phyloP scores from a whole-genome alignment of 2,888 invertebrate genomes.

The Euzophera pinguis region DNA sequence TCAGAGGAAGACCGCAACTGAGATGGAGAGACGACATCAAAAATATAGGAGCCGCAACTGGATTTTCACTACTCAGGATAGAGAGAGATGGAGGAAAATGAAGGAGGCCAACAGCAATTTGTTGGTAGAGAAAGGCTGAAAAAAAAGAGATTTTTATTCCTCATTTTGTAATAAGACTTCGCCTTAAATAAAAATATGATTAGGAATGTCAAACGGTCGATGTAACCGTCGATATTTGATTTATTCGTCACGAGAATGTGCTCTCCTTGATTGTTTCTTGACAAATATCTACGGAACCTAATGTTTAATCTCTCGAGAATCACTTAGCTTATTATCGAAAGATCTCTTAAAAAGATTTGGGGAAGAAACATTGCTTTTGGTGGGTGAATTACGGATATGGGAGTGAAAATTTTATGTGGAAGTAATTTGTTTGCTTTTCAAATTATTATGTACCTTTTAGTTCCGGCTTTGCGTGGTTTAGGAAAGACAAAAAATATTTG shows the following conservation, averaged over 20 bases:
- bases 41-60: no score
- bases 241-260: constrained; percentile 58
- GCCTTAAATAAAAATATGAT: constrained; percentile 68
- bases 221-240: constrained; percentile 55
- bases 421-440: no score
- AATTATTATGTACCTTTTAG: no score
- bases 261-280: constrained; percentile 64
- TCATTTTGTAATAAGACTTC: constrained; percentile 4
- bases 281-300: constrained; percentile 41
- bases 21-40: no score
- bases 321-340: constrained; percentile 9
- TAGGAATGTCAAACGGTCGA: constrained; percentile 42
- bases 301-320: constrained; percentile 22
- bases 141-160: no score
- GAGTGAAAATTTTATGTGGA: background rate
- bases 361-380: background rate
- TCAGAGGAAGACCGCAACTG: no score
- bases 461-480: no score
- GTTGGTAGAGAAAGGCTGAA: no score
- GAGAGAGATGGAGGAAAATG: no score
- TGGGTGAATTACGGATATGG: background rate
- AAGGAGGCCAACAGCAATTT: no score
- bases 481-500: no score
- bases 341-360: constrained; percentile 1
- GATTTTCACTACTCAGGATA: no score